Conservation (phyloP, 2,888 invertebrate genomes). For the Odontocerum albicorne region DNA sequence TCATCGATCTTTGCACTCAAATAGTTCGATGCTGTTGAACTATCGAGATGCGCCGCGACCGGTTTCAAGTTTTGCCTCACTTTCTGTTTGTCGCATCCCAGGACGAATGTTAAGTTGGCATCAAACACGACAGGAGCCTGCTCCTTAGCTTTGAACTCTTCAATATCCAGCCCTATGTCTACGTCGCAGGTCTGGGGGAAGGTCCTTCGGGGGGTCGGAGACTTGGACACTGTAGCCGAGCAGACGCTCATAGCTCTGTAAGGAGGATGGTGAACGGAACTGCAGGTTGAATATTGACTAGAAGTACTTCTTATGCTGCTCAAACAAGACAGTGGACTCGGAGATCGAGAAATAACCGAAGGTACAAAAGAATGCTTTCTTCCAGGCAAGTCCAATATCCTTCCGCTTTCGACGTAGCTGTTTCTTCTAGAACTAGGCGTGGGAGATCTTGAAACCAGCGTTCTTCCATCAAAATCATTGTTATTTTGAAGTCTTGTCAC, state of each 20-base stretch:
- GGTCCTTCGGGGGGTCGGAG: conserved; percentile 65
- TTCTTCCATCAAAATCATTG: conserved; percentile 19
- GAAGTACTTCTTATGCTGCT: conserved; percentile 49
- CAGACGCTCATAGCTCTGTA: conserved; percentile 52
- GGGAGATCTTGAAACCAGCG: conserved; percentile 45
- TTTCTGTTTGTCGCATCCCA: conserved; percentile 73
- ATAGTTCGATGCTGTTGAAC: conserved; percentile 75
- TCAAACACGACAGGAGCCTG: conserved; percentile 80
- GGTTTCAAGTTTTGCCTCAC: conserved; percentile 69
- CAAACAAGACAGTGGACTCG: conserved; percentile 56
- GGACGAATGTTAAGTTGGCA: conserved; percentile 77
- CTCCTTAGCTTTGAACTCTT: conserved; percentile 66
- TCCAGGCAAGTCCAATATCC: conserved; percentile 53
- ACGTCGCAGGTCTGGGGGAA: conserved; percentile 65
- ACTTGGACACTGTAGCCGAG: conserved; percentile 48
- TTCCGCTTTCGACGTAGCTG: conserved; percentile 54
- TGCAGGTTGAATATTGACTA: conserved; percentile 55
- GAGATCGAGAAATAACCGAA: conserved; percentile 54
- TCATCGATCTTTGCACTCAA: conserved; percentile 76
- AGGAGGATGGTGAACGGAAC: conserved; percentile 50
- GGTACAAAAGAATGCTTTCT: conserved; percentile 45
- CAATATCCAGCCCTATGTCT: conserved; percentile 54
- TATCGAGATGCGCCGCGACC: conserved; percentile 74
- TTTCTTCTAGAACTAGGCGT: conserved; percentile 50
- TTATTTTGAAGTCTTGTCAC: conserved; percentile 39